Conservation (phyloP, 2,797 vertebrate genomes). For the Paratrypauchen microcephalus region DNA sequence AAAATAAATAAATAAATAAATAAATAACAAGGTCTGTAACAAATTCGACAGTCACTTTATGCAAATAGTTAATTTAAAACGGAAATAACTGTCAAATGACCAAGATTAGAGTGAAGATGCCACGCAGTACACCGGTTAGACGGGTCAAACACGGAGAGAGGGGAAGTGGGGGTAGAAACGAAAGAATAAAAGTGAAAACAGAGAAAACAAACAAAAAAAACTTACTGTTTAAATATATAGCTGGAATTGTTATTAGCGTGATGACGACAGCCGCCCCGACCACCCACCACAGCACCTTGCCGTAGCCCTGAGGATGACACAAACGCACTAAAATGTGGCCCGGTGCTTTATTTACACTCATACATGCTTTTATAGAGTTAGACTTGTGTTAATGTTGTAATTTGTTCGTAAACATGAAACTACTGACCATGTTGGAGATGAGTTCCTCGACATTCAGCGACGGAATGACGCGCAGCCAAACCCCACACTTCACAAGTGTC, state of each 20-base stretch:
- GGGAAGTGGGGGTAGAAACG: too few relatives aligned
- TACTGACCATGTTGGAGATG: slow-evolving; percentile 72
- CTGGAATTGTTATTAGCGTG: slow-evolving; percentile 73
- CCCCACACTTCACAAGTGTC: slow-evolving; percentile 9
- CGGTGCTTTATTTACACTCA: neutral
- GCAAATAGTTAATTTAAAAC: neutral
- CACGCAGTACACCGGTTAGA: neutral
- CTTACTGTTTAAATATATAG: slow-evolving; percentile 79
- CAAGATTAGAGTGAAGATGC: neutral
- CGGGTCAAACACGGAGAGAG: neutral
- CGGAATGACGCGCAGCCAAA: slow-evolving; percentile 10
- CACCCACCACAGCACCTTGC: slow-evolving; percentile 68
- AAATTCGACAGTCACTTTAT: neutral
- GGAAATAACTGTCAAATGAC: neutral
- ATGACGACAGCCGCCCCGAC: slow-evolving; percentile 74
- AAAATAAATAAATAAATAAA: neutral
- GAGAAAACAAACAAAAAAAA: neutral
- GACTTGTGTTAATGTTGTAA: too few relatives aligned
- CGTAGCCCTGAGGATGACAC: slow-evolving; percentile 67
- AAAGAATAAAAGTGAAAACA: neutral
- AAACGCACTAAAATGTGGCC: neutral
- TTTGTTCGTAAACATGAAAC: too few relatives aligned
- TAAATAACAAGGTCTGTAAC: neutral
- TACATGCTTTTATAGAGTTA: neutral
- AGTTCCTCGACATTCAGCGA: slow-evolving; percentile 19